A percentile compares a stretch with the other conserved stretches of the same genome.
Evolutionary conservation across 2,113 vertebrate genomes (phyloP).

Genomic region (Mixornis gularis): DNA sequence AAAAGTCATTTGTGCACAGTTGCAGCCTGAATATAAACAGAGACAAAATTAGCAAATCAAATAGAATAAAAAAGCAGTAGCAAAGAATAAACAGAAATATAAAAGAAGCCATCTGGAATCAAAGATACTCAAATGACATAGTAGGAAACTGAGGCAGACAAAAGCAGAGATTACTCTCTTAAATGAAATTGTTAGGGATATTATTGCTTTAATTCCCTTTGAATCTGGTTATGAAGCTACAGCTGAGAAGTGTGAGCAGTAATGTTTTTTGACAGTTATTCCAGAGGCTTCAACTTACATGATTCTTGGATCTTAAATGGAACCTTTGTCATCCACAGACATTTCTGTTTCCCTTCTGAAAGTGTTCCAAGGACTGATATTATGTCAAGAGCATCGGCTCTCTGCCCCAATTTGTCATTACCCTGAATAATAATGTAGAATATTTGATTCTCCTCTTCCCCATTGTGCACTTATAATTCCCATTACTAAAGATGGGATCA

Average conservation of each 20-base stretch:
- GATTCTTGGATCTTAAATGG: constrained; percentile 26
- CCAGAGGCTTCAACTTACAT: constrained; percentile 39
- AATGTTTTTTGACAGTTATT: constrained; percentile 41
- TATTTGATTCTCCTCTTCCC: neutral
- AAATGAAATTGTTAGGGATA: constrained; percentile 20
- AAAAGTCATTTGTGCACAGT: constrained; percentile 35
- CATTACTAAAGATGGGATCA: constrained; percentile 15
- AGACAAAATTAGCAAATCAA: constrained; percentile 56
- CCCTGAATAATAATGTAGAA: neutral
- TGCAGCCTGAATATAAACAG: constrained; percentile 23
- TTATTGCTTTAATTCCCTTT: constrained; percentile 48
- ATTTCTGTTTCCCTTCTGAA: neutral
- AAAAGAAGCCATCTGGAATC: constrained; percentile 53
- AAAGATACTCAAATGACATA: constrained; percentile 30
- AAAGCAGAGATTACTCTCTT: constrained; percentile 25
- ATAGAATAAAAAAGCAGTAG: constrained; percentile 40
- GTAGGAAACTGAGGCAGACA: constrained; percentile 62
- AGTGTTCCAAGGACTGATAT: neutral
- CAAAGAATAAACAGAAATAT: constrained; percentile 39
- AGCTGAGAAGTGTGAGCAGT: constrained; percentile 17
- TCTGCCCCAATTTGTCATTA: neutral
- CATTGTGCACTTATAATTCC: neutral
- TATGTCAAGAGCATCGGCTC: neutral
- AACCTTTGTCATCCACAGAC: neutral
- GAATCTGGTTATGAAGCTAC: constrained; percentile 30